Conservation (phyloP, 2,113 vertebrate species). For the Sigmodon hispidus region DNA sequence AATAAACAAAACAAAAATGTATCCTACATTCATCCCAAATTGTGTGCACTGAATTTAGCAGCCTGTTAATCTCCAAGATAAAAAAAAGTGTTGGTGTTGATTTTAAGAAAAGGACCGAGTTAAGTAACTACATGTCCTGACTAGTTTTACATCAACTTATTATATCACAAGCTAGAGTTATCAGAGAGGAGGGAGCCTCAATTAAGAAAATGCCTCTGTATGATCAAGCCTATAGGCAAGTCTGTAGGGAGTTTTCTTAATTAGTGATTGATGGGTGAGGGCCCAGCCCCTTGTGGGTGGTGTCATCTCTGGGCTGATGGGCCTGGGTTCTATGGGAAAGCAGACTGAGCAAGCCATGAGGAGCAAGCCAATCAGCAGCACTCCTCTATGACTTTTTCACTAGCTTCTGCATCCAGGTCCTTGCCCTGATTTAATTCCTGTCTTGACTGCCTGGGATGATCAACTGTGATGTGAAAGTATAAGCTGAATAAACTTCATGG, state of each 20-base stretch:
- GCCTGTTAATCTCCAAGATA: background rate
- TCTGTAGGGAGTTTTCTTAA: background rate
- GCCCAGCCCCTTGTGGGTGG: background rate
- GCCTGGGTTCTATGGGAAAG: background rate
- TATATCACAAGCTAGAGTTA: background rate
- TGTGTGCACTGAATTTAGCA: background rate
- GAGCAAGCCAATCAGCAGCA: background rate
- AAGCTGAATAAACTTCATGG: background rate
- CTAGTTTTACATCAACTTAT: background rate
- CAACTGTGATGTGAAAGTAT: too few species aligned
- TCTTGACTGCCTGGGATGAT: background rate
- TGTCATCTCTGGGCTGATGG: too few species aligned
- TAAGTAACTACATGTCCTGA: background rate
- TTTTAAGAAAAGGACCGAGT: conserved; percentile 25
- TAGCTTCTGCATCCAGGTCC: background rate
- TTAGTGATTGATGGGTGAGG: background rate
- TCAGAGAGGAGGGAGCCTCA: background rate
- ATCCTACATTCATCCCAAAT: background rate
- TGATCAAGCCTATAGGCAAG: too few species aligned
- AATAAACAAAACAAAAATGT: background rate
- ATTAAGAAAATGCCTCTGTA: background rate
- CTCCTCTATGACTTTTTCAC: background rate
- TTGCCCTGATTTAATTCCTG: background rate
- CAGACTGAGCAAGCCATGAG: background rate
- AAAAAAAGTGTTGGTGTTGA: background rate